Evolutionary conservation across 30 jellyfish, hydroid and myxozoan species (phyloP), one percentile per base, ranked within the genome.

Genomic region (Kudoa iwatai): DNA sequence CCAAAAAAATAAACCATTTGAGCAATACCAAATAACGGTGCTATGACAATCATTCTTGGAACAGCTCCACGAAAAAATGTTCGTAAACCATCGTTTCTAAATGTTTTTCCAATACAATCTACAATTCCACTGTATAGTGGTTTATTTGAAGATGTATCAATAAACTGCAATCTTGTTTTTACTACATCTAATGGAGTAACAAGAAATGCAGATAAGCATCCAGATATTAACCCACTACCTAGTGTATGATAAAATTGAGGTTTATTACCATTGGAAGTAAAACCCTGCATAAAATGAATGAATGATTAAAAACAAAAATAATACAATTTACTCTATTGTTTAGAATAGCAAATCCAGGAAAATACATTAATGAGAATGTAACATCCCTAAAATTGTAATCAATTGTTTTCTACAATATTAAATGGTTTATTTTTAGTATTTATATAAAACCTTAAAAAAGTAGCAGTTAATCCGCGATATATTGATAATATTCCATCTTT

Each of bases 1-100:
- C 90, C 90, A 40, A 67, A 44, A 25, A 67, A 67, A 34, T 67
- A 67, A 1, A 67, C 84, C 90, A 67, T 67, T 31, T 67, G 90
- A 0, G 90, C 90, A 13, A 67, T 67, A 9, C 90, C 90, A 39
- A 67, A 67, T 32, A 67, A 36, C 3, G 90, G 90, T 1, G 90
- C 90, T 43, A 67, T 67, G 2, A 58, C 90, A 22, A 67, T 47
- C 82, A 58, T 58, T 2, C 90, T 50, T 0, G 90, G 84, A 4
- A 67, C 59, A 3, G 90, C 90, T 3, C 90, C 90, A 33, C 58
- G 58, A 50, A 51, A 67, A 45, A 67, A 67, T 2, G 90, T 84
- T 0, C 82, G n/a, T 13, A 67, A 21, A 24, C 90, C 90, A 43
- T 67, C 90, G 17, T 67, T 60, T 39, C 34, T 49, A 51, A 45